Evolutionary conservation across 2,888 invertebrate genomes (phyloP), one percentile per base, ranked within the genome.

Genomic region (Scaptomyza tumidula): DNA sequence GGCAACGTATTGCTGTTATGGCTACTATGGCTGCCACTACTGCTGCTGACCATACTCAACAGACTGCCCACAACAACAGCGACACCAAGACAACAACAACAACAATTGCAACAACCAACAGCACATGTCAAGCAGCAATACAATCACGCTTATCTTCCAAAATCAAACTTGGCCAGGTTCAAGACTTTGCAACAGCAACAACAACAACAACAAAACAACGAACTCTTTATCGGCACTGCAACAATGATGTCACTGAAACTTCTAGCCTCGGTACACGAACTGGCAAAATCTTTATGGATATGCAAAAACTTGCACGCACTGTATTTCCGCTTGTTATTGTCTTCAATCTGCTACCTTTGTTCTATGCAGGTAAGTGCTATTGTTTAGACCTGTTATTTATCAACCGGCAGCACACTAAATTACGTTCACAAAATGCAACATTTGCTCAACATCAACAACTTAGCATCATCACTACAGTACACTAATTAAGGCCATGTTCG

Each of bases 341-440:
- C 80, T 91, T 92, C 81, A 92, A 92, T 86, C 90, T 92, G 90
- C 88, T 92, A 88, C 92, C 92, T 80, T 82, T 92, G 70, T 91
- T 92, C 76, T 91, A 90, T 90, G 92, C 92, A 91, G 92, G 92
- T 92, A 58, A 91, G 92, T 90, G 41, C 6, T 24, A 27, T 31
- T 10, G 27, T 24, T 14, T 5, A 13, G 16, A 37, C n/a, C n/a
- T 58, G 53, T 43, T 55, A 10, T 27, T 29, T 71, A 67, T 58
- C 70, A 29, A 24, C 29, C 41, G 64, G 48, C 57, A 44, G 50
- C 14, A 53, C 71, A 52, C 52, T 59, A 53, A 64, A 75, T 70
- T 64, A 71, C 44, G 16, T 29, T 45, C 35, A 43, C 10, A 35
- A 19, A 43, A 46, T 58, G 9, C 41, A 29, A 29, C 31, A 41